These are phyloP conservation scores for Colaptes auratus DNA, from an alignment of 2,113 vertebrate genomes.

Conservation along the genomic window DNA sequence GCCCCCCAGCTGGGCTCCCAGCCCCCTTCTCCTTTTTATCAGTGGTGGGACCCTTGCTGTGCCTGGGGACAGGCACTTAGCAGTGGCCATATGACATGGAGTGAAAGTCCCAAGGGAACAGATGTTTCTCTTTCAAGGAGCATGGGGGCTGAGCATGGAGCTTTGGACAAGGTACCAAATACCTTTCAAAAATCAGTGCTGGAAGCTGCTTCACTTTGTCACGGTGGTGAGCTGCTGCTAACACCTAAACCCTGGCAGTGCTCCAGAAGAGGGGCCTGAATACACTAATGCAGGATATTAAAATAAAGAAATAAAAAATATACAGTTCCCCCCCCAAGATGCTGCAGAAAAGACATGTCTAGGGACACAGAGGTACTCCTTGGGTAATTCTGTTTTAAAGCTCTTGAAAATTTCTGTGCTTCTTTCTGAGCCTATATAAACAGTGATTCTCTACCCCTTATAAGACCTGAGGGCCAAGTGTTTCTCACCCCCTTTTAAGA, in stretches of 20 bases:
- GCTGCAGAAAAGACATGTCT: neutral
- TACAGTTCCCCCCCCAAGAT: no score
- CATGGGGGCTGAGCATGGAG: accelerated
- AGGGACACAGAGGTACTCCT: accelerated
- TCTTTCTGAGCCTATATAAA: neutral
- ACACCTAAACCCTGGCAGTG: neutral
- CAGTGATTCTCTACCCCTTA: neutral
- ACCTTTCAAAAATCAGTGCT: neutral
- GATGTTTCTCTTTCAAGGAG: constrained; percentile 45
- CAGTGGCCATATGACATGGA: neutral
- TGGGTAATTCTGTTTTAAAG: neutral
- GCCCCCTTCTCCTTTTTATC: constrained; percentile 16
- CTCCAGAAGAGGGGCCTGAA: neutral
- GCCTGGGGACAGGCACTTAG: constrained; percentile 42
- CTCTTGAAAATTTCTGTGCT: neutral
- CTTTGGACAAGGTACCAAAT: neutral
- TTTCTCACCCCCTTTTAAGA: neutral
- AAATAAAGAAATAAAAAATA: no score
- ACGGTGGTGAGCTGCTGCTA: neutral
- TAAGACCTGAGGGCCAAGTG: neutral
- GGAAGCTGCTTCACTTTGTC: neutral
- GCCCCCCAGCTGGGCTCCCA: constrained; percentile 46
- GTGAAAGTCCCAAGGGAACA: constrained; percentile 40
- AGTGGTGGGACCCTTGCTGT: neutral
- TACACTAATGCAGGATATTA: no score